phyloP scores from a whole-genome alignment of 1,140 invertebrate genomes.

The Liolophura sinensis region DNA sequence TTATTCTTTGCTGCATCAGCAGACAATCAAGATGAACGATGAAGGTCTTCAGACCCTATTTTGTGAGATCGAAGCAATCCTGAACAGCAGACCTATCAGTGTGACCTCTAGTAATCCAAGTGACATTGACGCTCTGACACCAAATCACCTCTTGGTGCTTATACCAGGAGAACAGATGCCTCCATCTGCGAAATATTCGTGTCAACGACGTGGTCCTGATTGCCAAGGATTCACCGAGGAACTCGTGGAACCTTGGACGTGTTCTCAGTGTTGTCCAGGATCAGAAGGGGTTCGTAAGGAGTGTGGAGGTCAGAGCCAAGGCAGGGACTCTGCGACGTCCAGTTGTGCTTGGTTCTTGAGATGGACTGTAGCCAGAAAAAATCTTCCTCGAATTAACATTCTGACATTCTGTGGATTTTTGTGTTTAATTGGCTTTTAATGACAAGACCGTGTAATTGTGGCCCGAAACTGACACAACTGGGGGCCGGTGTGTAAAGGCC shows the following conservation, averaged over 20 bases:
- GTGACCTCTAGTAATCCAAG: conserved; percentile 6
- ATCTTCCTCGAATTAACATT: too few relatives aligned
- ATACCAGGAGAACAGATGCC: conserved; percentile 16
- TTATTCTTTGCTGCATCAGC: conserved; percentile 1
- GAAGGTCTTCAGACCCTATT: conserved; percentile 11
- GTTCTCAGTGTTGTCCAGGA: conserved; percentile 13
- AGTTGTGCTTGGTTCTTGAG: conserved; percentile 8
- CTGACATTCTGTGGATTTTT: too few relatives aligned
- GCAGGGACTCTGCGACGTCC: conserved; percentile 8
- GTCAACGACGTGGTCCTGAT: conserved; percentile 30
- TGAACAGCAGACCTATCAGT: conserved; percentile 20
- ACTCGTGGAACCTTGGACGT: conserved; percentile 16
- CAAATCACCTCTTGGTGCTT: conserved; percentile 26
- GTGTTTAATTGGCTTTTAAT: too few relatives aligned
- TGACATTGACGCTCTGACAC: conserved; percentile 24
- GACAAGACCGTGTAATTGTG: too few relatives aligned
- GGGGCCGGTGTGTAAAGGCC: too few relatives aligned
- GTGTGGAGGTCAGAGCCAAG: conserved; percentile 15
- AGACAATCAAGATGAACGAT: conserved; percentile 5
- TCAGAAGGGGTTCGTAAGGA: conserved; percentile 8
- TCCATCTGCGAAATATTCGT: conserved; percentile 18
- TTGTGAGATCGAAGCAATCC: conserved; percentile 3
- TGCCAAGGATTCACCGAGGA: conserved; percentile 23
- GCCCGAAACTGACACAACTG: too few relatives aligned
- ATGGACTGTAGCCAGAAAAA: too few relatives aligned